These are phyloP conservation scores for Drosophila gaucha DNA, from an alignment of 2,888 invertebrate genomes.

Conservation along the genomic window DNA sequence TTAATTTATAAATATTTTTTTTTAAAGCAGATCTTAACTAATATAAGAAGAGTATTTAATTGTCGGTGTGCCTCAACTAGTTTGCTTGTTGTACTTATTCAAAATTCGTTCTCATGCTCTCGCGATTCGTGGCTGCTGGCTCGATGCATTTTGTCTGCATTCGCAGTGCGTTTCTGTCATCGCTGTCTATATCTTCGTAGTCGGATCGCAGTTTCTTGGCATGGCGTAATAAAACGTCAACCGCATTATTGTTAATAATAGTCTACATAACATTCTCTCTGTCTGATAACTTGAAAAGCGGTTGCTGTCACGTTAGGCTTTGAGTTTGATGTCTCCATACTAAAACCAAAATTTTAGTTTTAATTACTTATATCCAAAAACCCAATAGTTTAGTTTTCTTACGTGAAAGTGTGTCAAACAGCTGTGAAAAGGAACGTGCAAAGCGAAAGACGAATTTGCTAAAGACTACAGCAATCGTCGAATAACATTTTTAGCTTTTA, in stretches of 20 bases:
- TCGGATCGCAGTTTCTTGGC: constrained; percentile 10
- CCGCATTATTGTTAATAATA: neutral
- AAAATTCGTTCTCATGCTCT: neutral
- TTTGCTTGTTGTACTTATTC: too few species aligned
- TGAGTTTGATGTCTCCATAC: constrained; percentile 12
- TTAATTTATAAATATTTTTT: too few species aligned
- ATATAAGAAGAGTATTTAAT: constrained; percentile 3
- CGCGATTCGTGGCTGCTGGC: neutral
- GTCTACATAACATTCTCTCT: neutral
- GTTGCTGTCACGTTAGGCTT: constrained; percentile 11
- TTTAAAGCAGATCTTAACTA: too few species aligned
- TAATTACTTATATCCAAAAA: constrained; percentile 5
- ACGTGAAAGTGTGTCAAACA: constrained; percentile 15
- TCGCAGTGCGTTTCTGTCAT: constrained; percentile 39
- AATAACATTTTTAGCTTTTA: neutral
- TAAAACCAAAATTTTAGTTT: constrained; percentile 33
- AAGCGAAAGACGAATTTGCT: neutral
- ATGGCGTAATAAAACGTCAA: constrained; percentile 1
- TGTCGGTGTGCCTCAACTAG: neutral
- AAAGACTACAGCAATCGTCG: neutral
- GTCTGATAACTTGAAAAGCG: constrained; percentile 2
- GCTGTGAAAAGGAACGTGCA: neutral
- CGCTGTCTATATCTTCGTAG: constrained; percentile 9
- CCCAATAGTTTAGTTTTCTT: constrained; percentile 1
- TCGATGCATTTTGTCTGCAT: constrained; percentile 9